Evolutionary conservation across 2,113 vertebrate genomes (phyloP).

Genomic region (Amphiprion ocellaris): DNA sequence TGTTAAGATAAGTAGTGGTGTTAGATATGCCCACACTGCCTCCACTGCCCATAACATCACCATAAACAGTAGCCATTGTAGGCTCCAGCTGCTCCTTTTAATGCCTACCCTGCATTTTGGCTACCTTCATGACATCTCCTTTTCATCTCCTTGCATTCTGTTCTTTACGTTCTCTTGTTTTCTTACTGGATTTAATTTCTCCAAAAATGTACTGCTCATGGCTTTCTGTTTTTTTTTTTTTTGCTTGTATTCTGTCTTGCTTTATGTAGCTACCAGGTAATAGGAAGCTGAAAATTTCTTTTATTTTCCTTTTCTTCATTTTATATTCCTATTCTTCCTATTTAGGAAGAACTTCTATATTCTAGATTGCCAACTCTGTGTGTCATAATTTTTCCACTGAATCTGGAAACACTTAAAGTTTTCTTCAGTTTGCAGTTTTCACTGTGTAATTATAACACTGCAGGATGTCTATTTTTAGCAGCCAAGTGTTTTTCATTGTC

Average conservation of each 20-base stretch:
- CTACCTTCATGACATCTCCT: background rate
- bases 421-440: constrained; percentile 28
- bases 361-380: background rate
- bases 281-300: background rate
- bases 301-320: background rate
- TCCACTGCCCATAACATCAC: constrained; percentile 9
- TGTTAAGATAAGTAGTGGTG: constrained; percentile 41
- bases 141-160: background rate
- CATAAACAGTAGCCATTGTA: constrained; percentile 1
- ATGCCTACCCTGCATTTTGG: constrained; percentile 1
- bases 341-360: background rate
- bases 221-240: background rate
- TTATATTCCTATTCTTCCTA: background rate
- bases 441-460: constrained; percentile 16
- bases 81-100: constrained; percentile 1
- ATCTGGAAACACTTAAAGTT: background rate
- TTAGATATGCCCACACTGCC: constrained; percentile 18
- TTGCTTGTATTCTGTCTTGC: background rate
- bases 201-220: background rate
- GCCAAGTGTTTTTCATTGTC: constrained; percentile 5
- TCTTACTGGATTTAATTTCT: background rate
- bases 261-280: background rate
- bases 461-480: constrained; percentile 40
- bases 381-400: constrained; percentile 20
- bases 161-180: background rate